Conservation (phyloP, 2,797 vertebrate species). For the Scyliorhinus canicula region DNA sequence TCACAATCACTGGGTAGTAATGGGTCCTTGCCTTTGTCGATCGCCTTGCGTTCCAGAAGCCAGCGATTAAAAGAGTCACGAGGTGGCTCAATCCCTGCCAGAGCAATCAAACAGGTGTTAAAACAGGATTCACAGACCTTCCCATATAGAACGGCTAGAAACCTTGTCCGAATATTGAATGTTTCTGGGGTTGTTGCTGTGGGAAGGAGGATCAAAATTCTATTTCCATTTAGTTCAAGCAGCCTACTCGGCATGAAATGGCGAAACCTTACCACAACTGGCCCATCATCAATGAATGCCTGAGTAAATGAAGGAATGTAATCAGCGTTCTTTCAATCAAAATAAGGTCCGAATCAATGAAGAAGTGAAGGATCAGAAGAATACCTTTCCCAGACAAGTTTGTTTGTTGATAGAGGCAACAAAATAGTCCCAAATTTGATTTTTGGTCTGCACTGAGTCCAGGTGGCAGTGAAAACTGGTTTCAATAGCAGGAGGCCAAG, state of each 20-base stretch:
- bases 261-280: neutral
- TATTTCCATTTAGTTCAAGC: neutral
- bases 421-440: neutral
- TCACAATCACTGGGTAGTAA: slow-evolving; percentile 89
- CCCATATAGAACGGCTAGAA: neutral
- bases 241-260: neutral
- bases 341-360: neutral
- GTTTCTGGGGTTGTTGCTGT: neutral
- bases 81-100: slow-evolving; percentile 84
- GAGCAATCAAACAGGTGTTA: neutral
- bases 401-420: neutral
- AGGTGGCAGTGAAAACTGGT: neutral
- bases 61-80: slow-evolving; percentile 96
- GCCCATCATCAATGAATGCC: neutral
- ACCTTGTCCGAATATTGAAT: neutral
- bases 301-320: neutral
- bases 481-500: neutral
- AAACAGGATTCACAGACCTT: neutral
- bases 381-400: neutral
- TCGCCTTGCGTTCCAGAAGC: slow-evolving; percentile 89
- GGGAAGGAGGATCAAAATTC: neutral
- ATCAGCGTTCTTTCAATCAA: neutral
- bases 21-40: slow-evolving; percentile 87
- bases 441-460: neutral
- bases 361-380: neutral